These are phyloP conservation scores for Hyperoplus immaculatus DNA, from an alignment of 2,797 vertebrate species.

Conservation along the genomic window DNA sequence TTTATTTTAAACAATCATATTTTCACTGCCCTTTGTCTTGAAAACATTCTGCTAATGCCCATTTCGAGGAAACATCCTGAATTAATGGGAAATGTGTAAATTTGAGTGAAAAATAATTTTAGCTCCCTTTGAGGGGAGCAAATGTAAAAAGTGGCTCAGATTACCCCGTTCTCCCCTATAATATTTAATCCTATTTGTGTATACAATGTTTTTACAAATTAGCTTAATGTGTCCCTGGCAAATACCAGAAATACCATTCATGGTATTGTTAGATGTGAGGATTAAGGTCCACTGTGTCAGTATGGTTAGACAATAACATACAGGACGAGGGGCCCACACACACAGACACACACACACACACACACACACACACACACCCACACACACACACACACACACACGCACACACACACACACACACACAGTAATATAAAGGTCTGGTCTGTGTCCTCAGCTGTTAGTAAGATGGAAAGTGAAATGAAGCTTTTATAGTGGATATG, in stretches of 20 bases:
- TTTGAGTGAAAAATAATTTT: too few species aligned
- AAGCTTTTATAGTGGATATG: not conserved
- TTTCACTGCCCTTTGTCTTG: too few species aligned
- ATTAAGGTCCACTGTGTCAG: slow-evolving; percentile 36
- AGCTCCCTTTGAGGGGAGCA: too few species aligned
- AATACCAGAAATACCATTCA: slow-evolving; percentile 47
- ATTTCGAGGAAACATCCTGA: too few species aligned
- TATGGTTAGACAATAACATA: slow-evolving; percentile 65
- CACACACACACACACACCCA: slow-evolving; percentile 38
- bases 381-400: slow-evolving; percentile 29
- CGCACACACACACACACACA: slow-evolving; percentile 18
- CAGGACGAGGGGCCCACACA: slow-evolving; percentile 24
- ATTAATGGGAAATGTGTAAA: too few species aligned
- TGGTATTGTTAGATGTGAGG: slow-evolving; percentile 46
- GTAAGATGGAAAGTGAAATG: slow-evolving; percentile 1
- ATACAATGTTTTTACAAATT: not conserved
- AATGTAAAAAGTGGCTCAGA: too few species aligned
- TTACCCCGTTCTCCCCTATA: too few species aligned
- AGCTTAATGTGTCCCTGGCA: not conserved
- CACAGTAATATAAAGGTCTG: not conserved
- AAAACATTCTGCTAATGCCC: too few species aligned
- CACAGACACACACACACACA: slow-evolving; percentile 23
- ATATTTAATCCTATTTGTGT: not conserved
- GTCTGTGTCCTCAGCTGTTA: slow-evolving; percentile 7
- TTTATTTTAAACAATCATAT: too few species aligned